Percentiles rank a stretch among this genome's conserved stretches.
These are phyloP conservation scores for Phragmatobia fuliginosa DNA, from an alignment of 2,888 invertebrate genomes.

Conservation along the genomic window DNA sequence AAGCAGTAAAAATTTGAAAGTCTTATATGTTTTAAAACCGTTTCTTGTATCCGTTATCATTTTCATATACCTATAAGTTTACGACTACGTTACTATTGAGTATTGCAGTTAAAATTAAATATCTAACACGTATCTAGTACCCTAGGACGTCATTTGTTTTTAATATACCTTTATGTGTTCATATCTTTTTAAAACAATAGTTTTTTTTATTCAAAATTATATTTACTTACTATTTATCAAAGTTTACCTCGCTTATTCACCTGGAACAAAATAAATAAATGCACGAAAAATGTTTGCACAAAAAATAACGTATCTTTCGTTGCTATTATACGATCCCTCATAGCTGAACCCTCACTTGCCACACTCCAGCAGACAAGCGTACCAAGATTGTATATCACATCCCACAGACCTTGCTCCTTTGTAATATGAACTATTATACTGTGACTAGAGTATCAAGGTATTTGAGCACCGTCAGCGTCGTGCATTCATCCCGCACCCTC, in stretches of 20 bases:
- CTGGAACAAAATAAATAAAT: slow-evolving; percentile 71
- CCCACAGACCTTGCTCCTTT: slow-evolving; percentile 51
- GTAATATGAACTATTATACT: slow-evolving; percentile 61
- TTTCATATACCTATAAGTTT: neutral
- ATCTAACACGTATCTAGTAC: no score
- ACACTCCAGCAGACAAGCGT: slow-evolving; percentile 74
- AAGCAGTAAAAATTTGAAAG: neutral
- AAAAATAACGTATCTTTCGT: slow-evolving; percentile 66
- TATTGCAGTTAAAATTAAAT: neutral
- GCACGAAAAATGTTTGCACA: slow-evolving; percentile 70
- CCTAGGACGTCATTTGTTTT: neutral
- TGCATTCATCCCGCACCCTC: slow-evolving; percentile 82
- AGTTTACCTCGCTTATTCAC: slow-evolving; percentile 51
- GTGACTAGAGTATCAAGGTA: slow-evolving; percentile 36
- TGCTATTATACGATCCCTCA: slow-evolving; percentile 73
- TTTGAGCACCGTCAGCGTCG: slow-evolving; percentile 65
- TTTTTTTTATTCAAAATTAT: neutral
- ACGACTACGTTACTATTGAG: neutral
- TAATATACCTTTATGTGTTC: neutral
- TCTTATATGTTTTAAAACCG: neutral
- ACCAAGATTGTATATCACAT: slow-evolving; percentile 56
- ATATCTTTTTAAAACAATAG: neutral
- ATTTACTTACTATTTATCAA: slow-evolving; percentile 17
- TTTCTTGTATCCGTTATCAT: neutral
- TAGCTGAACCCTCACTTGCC: slow-evolving; percentile 75